Conservation (phyloP, 1,140 invertebrate genomes). For the Anoplolepis gracilipes region DNA sequence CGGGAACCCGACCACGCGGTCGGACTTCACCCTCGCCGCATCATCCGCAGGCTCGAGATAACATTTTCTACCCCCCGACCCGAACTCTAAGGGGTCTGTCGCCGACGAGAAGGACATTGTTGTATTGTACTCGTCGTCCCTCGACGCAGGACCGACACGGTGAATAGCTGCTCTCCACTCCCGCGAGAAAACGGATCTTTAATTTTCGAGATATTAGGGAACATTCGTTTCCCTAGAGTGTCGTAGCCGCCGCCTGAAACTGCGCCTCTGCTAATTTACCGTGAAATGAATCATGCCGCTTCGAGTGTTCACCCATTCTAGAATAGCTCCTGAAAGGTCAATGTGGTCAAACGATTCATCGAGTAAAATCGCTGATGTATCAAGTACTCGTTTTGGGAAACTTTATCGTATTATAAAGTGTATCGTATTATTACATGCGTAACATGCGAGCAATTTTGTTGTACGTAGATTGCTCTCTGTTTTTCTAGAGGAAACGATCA, state of each 20-base stretch:
- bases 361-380: neutral
- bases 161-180: constrained; percentile 49
- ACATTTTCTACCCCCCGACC: constrained; percentile 66
- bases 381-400: neutral
- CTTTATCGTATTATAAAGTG: neutral
- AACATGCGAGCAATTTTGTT: neutral
- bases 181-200: constrained; percentile 72
- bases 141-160: constrained; percentile 6
- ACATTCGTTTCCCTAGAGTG: constrained; percentile 71
- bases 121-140: constrained; percentile 67
- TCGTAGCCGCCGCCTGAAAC: constrained; percentile 43
- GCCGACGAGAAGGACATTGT: constrained; percentile 73
- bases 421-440: no score
- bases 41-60: constrained; percentile 78
- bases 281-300: constrained; percentile 56
- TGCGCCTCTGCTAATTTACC: constrained; percentile 47
- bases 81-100: constrained; percentile 32
- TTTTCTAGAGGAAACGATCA: neutral
- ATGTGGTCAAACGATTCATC: neutral
- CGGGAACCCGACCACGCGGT: constrained; percentile 60
- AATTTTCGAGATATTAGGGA: constrained; percentile 79
- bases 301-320: neutral
- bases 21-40: constrained; percentile 60
- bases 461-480: neutral
- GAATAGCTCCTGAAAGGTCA: constrained; percentile 33